These are phyloP conservation scores for Toxostoma redivivum DNA, from an alignment of 2,113 vertebrate species.

Conservation along the genomic window DNA sequence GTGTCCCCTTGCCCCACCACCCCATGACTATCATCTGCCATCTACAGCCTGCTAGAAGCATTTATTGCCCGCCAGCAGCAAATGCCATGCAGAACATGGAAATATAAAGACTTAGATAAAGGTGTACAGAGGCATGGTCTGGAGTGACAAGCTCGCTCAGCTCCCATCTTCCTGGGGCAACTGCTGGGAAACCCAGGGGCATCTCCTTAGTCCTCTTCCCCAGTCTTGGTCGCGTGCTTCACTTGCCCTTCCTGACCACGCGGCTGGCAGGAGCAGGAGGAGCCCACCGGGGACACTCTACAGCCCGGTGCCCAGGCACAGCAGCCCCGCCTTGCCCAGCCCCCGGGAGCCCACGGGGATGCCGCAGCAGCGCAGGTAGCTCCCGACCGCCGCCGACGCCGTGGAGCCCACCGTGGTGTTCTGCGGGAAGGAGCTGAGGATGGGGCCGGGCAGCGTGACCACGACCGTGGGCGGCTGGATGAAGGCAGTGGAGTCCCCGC, in stretches of 20 bases:
- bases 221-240: not conserved
- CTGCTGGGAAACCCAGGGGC: not conserved
- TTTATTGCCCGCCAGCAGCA: not conserved
- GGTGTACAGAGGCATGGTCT: not conserved
- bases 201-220: not conserved
- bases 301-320: not conserved
- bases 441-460: conserved; percentile 45
- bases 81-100: not conserved
- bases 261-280: not conserved
- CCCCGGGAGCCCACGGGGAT: not conserved
- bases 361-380: conserved; percentile 28
- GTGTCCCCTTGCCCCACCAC: not conserved
- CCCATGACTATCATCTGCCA: not conserved
- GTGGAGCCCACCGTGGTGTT: conserved; percentile 19
- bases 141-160: not conserved
- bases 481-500: not conserved
- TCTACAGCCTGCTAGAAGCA: not conserved
- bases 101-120: not conserved
- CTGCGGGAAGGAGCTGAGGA: conserved; percentile 45
- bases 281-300: rapidly evolving
- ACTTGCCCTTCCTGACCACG: not conserved
- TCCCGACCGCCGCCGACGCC: not conserved
- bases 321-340: not conserved
- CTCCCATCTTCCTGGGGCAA: not conserved
- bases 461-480: conserved; percentile 19